Conservation (phyloP, 2,113 vertebrate genomes). For the Ailurus styani region DNA sequence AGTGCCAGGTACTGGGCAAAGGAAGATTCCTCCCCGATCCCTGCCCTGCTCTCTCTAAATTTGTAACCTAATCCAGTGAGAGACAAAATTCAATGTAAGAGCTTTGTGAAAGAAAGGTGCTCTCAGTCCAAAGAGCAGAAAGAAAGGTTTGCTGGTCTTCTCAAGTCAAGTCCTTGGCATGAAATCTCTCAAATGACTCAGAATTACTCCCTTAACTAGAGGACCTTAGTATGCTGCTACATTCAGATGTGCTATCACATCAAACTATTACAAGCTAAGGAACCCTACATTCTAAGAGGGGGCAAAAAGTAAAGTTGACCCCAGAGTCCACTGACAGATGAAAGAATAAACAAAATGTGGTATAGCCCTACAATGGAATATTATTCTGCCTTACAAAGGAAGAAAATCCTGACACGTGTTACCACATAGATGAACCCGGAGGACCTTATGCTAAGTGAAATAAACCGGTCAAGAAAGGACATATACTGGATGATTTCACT, state of each 20-base stretch:
- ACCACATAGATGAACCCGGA: not conserved
- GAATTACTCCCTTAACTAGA: slow-evolving; percentile 1
- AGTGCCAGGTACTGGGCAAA: not conserved
- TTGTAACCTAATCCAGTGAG: not conserved
- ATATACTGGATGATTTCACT: not conserved
- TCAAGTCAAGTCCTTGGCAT: not conserved
- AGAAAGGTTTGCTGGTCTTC: slow-evolving; percentile 9
- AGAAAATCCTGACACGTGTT: not conserved
- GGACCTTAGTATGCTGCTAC: not conserved
- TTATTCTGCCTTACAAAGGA: not conserved
- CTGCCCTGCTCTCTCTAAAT: not conserved
- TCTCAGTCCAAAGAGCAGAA: not conserved
- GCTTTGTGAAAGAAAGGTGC: not conserved
- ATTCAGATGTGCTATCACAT: not conserved
- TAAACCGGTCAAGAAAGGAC: not conserved
- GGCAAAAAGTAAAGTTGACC: not conserved
- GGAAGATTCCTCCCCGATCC: not conserved
- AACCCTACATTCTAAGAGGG: not conserved
- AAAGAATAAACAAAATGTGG: not conserved
- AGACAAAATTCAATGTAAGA: not conserved
- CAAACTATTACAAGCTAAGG: not conserved
- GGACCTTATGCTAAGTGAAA: not conserved
- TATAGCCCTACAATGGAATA: not conserved
- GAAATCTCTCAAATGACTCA: not conserved
- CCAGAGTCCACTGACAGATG: not conserved